phyloP scores from a whole-genome alignment of 2,888 invertebrate genomes.

The Anarsia innoxiella region DNA sequence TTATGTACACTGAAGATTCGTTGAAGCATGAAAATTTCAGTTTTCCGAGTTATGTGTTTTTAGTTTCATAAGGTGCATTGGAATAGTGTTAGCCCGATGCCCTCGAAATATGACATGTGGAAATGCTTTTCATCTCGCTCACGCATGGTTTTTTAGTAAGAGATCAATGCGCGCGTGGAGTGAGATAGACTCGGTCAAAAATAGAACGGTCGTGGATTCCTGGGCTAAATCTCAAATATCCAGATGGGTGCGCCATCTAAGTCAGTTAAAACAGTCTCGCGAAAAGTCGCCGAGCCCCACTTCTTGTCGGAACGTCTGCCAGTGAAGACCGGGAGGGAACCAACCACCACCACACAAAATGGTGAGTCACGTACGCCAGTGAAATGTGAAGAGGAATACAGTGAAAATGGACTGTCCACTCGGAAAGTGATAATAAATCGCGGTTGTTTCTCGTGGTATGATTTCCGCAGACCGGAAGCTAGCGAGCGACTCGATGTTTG shows the following conservation, averaged over 20 bases:
- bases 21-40: no score
- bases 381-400: no score
- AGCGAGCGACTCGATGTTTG: constrained; percentile 35
- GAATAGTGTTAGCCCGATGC: constrained; percentile 47
- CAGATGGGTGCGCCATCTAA: constrained; percentile 82
- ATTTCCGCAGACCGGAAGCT: constrained; percentile 64
- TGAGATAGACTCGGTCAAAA: constrained; percentile 60
- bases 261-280: constrained; percentile 82
- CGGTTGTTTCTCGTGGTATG: constrained; percentile 41
- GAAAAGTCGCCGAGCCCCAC: constrained; percentile 81
- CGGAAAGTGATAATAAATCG: constrained; percentile 46
- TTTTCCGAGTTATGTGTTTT: constrained; percentile 6
- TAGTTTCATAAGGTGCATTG: constrained; percentile 27
- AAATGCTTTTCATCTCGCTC: constrained; percentile 49
- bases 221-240: constrained; percentile 79
- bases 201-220: constrained; percentile 74
- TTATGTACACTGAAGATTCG: no score
- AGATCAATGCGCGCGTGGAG: constrained; percentile 43
- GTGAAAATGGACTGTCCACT: constrained; percentile 58
- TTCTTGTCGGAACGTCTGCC: constrained; percentile 85
- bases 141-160: constrained; percentile 28
- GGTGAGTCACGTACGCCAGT: constrained; percentile 75
- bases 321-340: constrained; percentile 80
- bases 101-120: constrained; percentile 29
- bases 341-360: constrained; percentile 80